Evolutionary conservation across 2,888 invertebrate genomes (phyloP).

Genomic region (Napeogenes sylphis): DNA sequence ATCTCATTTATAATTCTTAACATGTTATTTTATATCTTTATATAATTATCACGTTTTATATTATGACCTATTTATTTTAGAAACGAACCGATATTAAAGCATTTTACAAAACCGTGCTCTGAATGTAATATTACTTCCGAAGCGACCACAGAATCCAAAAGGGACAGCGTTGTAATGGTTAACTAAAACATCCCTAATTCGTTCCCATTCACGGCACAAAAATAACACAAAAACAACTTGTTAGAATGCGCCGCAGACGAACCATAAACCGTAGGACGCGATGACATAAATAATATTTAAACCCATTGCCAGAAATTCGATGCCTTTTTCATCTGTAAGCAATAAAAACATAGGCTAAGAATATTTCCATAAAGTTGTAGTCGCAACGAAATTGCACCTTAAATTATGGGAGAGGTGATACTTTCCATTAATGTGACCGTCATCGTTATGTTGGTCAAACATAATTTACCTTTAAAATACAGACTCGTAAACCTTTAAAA

Average conservation of each 20-base stretch:
- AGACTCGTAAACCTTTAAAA: conserved; percentile 49
- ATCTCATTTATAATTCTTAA: not conserved
- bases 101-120: conserved; percentile 5
- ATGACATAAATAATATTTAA: conserved; percentile 70
- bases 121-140: conserved; percentile 6
- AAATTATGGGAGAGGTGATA: conserved; percentile 20
- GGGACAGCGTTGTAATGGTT: conserved; percentile 28
- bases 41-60: not conserved
- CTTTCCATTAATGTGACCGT: conserved; percentile 18
- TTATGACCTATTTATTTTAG: not conserved
- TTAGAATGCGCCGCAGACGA: conserved; percentile 49
- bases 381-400: conserved; percentile 24
- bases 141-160: conserved; percentile 24
- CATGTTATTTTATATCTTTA: too few relatives aligned
- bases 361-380: conserved; percentile 23
- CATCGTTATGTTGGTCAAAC: conserved; percentile 30
- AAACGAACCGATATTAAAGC: not conserved
- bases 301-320: conserved; percentile 52
- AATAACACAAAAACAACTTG: conserved; percentile 58
- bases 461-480: conserved; percentile 40
- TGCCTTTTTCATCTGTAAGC: conserved; percentile 40
- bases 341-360: conserved; percentile 30
- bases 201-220: conserved; percentile 51
- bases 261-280: conserved; percentile 56
- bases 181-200: conserved; percentile 41